Evolutionary conservation across 2,888 invertebrate genomes (phyloP), one percentile per base, ranked within the genome.

Genomic region (Pharmacophagus antenor): DNA sequence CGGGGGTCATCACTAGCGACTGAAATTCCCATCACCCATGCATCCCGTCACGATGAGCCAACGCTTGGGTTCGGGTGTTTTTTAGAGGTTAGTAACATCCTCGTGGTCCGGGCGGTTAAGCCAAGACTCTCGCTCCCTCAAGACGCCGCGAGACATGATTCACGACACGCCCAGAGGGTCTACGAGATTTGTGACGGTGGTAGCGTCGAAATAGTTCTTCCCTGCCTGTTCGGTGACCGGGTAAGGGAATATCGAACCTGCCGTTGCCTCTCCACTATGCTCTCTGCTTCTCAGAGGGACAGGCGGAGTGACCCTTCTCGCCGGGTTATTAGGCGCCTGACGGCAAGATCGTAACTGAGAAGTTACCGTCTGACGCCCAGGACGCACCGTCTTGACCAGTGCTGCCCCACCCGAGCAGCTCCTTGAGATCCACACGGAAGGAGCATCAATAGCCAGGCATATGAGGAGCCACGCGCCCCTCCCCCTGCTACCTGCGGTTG

Each of bases 1-100:
- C 46, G 21, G 46, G 21, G 46, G 21, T 7, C 46, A 46, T 20
- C 46, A 46, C 46, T 46, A 46, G 20, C 21, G 46, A 21, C 46
- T 46, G 21, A 46, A 46, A 8, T 7, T 46, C 46, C 20, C 46
- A 20, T 46, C 46, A 46, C 20, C 21, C 20, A 46, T 46, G 18
- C 46, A 46, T 18, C 20, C 21, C 46, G 8, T 46, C 21, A 21
- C 46, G 46, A 21, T 20, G 21, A 46, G 46, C 46, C 10, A 20
- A 2, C 46, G 20, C 46, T 46, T 46, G 46, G 17, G 21, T 2
- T 21, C 4, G 20, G 46, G 20, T 18, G 18, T 46, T 46, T 21
- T 37, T 17, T 5, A 46, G 20, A 46, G 46, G 46, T 46, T 46
- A 37, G 17, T 23, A 18, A 15, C 41, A 25, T 37, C 15, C 17